phyloP scores from a whole-genome alignment of 2,113 vertebrate genomes.

The Sisor rabdophorus region DNA sequence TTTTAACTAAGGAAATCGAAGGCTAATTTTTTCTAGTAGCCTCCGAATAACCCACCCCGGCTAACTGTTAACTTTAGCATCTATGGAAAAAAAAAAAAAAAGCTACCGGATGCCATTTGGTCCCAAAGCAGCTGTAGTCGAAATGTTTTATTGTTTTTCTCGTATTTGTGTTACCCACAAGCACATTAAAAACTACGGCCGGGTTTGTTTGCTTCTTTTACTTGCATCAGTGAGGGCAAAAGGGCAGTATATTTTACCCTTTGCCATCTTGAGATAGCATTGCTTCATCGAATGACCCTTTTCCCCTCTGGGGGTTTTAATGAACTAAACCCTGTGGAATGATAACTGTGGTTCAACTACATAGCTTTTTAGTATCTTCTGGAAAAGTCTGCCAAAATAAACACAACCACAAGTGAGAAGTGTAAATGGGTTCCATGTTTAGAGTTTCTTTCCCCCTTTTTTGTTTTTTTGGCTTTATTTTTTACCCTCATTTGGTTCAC shows the following conservation, averaged over 20 bases:
- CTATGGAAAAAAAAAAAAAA: neutral
- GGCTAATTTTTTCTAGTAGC: neutral
- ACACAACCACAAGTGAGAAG: conserved; percentile 2
- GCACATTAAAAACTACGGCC: neutral
- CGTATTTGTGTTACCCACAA: neutral
- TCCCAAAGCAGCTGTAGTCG: neutral
- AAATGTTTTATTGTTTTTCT: neutral
- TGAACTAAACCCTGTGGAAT: neutral
- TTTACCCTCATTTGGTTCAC: neutral
- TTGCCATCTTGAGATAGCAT: neutral
- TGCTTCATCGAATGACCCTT: neutral
- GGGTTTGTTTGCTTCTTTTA: neutral
- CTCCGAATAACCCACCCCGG: neutral
- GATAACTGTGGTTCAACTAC: neutral
- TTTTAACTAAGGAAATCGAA: no score
- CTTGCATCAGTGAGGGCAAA: neutral
- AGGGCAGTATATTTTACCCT: neutral
- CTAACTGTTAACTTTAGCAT: neutral
- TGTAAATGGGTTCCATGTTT: neutral
- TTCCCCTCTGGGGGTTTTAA: neutral
- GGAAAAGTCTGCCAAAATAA: neutral
- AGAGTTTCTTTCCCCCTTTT: neutral
- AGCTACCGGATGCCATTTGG: neutral
- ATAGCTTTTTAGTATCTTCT: neutral
- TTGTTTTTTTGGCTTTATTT: neutral